Conservation (phyloP, 2,113 vertebrate species). For the Asarcornis scutulata region DNA sequence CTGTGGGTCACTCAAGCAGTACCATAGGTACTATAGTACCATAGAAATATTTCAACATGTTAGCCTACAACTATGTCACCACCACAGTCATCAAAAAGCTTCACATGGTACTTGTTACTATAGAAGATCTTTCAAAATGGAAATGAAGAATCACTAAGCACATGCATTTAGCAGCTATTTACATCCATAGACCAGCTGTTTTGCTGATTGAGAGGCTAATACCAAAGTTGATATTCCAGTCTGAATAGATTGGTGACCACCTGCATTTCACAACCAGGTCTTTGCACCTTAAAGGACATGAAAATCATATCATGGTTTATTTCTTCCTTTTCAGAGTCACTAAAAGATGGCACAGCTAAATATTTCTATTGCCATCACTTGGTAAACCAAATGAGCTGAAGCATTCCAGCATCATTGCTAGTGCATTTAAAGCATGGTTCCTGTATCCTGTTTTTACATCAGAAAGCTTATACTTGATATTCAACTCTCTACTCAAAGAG, state of each 20-base stretch:
- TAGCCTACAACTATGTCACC: background rate
- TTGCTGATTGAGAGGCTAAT: background rate
- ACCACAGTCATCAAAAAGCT: background rate
- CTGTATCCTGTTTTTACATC: background rate
- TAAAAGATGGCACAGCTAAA: background rate
- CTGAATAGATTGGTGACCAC: background rate
- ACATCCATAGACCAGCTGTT: background rate
- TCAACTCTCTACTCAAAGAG: background rate
- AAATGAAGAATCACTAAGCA: background rate
- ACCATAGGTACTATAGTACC: background rate
- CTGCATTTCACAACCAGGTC: background rate
- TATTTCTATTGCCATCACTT: background rate
- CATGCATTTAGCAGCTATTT: background rate
- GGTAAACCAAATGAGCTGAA: background rate
- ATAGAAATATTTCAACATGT: background rate
- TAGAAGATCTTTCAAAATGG: background rate
- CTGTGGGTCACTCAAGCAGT: background rate
- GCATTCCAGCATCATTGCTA: background rate
- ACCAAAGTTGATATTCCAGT: background rate
- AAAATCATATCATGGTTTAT: background rate
- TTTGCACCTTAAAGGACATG: background rate
- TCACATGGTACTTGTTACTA: background rate
- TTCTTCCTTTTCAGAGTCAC: background rate
- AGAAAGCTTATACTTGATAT: background rate
- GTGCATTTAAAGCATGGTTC: background rate